Percentiles rank a stretch among this genome's conserved stretches.
Evolutionary conservation across 2,797 vertebrate species (phyloP).

Genomic region (Aulostomus chinensis): DNA sequence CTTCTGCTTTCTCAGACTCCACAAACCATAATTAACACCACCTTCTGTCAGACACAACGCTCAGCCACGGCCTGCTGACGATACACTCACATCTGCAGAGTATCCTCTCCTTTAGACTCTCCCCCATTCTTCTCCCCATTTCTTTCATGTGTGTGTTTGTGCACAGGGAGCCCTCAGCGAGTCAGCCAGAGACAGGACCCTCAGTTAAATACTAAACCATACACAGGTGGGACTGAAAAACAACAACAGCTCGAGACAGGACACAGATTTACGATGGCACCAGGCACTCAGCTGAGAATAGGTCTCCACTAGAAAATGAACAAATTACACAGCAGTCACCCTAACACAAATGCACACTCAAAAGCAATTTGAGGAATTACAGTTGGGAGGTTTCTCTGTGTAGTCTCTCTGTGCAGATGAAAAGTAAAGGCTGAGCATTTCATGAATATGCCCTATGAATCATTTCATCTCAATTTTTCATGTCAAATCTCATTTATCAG

Average conservation of each 20-base stretch:
- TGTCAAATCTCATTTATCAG: slow-evolving; percentile 69
- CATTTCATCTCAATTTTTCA: slow-evolving; percentile 76
- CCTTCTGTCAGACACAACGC: slow-evolving; percentile 65
- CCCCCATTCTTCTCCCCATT: slow-evolving; percentile 55
- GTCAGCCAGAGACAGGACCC: slow-evolving; percentile 72
- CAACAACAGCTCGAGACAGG: slow-evolving; percentile 80
- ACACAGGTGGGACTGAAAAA: slow-evolving; percentile 83
- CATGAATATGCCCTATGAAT: slow-evolving; percentile 71
- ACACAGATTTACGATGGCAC: slow-evolving; percentile 79
- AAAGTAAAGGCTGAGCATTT: slow-evolving; percentile 71
- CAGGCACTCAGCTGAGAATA: slow-evolving; percentile 79
- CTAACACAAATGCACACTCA: slow-evolving; percentile 75
- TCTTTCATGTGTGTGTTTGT: slow-evolving; percentile 65
- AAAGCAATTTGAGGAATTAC: slow-evolving; percentile 81
- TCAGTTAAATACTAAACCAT: slow-evolving; percentile 85
- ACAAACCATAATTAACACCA: slow-evolving; percentile 76
- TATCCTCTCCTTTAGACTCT: slow-evolving; percentile 27
- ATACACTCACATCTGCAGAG: slow-evolving; percentile 47
- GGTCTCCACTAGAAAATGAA: slow-evolving; percentile 76
- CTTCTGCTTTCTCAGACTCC: slow-evolving; percentile 66
- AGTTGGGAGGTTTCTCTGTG: slow-evolving; percentile 69
- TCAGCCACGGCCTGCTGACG: slow-evolving; percentile 46
- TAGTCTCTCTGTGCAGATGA: slow-evolving; percentile 67
- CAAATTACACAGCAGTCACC: slow-evolving; percentile 80
- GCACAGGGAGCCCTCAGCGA: slow-evolving; percentile 75